Base-by-base conservation (phyloP, 30 jellyfish, hydroid and myxozoan genomes). In the Nemopilema nomurai region DNA sequence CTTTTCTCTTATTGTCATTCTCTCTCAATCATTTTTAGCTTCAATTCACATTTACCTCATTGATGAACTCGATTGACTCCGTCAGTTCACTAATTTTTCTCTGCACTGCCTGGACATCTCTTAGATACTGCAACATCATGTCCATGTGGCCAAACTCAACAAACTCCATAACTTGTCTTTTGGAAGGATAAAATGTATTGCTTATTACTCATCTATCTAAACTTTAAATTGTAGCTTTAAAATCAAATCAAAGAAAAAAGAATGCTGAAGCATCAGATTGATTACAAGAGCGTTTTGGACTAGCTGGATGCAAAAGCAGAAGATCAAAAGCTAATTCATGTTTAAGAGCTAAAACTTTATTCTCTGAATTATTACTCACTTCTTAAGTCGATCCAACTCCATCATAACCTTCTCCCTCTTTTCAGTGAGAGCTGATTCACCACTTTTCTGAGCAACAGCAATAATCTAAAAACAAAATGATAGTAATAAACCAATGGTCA, bases 81-180 rank as follows among this genome's bases (percentile, higher is more conserved):
- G 90, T 52, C 26, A 93, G 76, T 71, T 93, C 98, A 18, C 93
- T 22, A 27, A 84, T 80, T 87, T 85, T 93, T 76, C 93, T 93
- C 76, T 93, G 98, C 69, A 93, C 97, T 3, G 90, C 91, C 66
- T 93, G 98, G 20, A 84, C 98, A 84, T 93, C 98, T 79, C 85
- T 93, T 74, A 93, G 77, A 53, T 93, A 93, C 30, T 87, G 98
- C 83, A 93, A 53, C 97, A 93, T 93, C 96, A 93, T 68, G 25
- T 88, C 97, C 97, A 93, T 88, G 83, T 93, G 97, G 0, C 97
- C 97, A 81, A 74, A 93, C 63, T 93, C 98, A 51, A 88, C 94
- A 74, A 93, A 88, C 81, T 93, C 98, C 26, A 21, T 52, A 16
- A 89, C 97, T 62, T 85, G 90, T 80, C 98, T 93, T 80, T 31